Evolutionary conservation across 2,888 invertebrate genomes (phyloP).

Genomic region (Rhyacophila evoluta): DNA sequence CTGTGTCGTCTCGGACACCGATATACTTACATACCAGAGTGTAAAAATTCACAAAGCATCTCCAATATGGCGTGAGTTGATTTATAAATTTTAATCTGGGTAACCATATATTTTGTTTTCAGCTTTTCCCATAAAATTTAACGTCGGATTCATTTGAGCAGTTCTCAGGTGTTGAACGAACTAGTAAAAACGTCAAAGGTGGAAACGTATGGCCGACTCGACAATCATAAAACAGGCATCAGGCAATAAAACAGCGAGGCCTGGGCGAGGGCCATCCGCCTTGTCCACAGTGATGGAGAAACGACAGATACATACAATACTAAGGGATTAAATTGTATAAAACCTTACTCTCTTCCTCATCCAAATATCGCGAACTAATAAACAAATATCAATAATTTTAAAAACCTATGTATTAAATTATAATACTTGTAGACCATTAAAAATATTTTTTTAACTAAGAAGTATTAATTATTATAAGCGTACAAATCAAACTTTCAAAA

Average conservation of each 20-base stretch:
- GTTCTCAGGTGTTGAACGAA: constrained; percentile 54
- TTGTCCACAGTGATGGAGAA: not conserved
- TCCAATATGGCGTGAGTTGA: constrained; percentile 36
- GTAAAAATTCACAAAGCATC: constrained; percentile 25
- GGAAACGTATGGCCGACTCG: constrained; percentile 48
- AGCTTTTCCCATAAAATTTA: constrained; percentile 51
- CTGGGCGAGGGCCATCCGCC: constrained; percentile 15
- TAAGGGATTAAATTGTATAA: too few relatives aligned
- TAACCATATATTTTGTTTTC: constrained; percentile 50
- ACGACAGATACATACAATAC: too few relatives aligned
- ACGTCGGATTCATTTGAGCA: constrained; percentile 49
- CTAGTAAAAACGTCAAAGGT: constrained; percentile 54
- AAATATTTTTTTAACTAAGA: too few relatives aligned
- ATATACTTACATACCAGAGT: not conserved
- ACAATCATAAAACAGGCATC: constrained; percentile 45
- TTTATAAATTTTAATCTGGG: constrained; percentile 50
- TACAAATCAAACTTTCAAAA: too few relatives aligned
- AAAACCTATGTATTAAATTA: too few relatives aligned
- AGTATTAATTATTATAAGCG: too few relatives aligned
- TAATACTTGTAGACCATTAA: too few relatives aligned
- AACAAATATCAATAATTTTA: too few relatives aligned
- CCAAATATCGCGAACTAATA: too few relatives aligned
- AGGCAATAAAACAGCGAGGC: constrained; percentile 37
- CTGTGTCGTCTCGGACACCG: not conserved
- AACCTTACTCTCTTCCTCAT: too few relatives aligned